Percentiles rank a stretch among this genome's conserved stretches.
phyloP scores from a whole-genome alignment of 2,888 invertebrate species.

The Stictocephala bisonia region DNA sequence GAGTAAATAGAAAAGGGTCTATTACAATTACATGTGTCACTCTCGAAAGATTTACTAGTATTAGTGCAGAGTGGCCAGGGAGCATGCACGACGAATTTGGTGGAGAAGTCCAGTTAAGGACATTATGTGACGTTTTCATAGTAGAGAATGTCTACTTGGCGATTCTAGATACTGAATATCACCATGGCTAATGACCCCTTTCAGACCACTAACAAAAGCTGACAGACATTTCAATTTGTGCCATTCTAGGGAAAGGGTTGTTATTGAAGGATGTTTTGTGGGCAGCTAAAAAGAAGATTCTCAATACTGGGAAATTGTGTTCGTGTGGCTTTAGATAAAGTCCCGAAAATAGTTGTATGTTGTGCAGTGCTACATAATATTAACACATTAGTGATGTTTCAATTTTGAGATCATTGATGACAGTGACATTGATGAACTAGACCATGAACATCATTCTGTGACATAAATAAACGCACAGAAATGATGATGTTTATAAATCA shows the following conservation, averaged over 20 bases:
- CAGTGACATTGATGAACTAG: too few relatives aligned
- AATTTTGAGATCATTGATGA: too few relatives aligned
- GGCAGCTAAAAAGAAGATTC: conserved; percentile 26
- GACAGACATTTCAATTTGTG: too few relatives aligned
- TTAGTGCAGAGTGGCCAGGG: conserved; percentile 30
- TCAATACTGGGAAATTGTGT: conserved; percentile 3
- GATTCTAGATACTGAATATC: conserved; percentile 12
- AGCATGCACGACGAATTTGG: conserved; percentile 22
- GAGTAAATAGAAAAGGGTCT: not conserved
- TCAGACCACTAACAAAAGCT: not conserved
- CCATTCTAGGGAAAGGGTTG: not conserved
- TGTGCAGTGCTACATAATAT: conserved; percentile 24
- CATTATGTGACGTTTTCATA: not conserved
- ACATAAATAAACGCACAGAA: too few relatives aligned
- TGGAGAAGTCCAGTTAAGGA: not conserved
- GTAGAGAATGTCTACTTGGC: not conserved
- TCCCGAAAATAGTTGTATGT: conserved; percentile 18
- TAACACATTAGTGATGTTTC: too few relatives aligned
- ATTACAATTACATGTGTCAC: not conserved
- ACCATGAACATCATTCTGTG: too few relatives aligned
- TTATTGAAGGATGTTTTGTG: conserved; percentile 36
- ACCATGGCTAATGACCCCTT: conserved; percentile 27
- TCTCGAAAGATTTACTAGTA: conserved; percentile 17
- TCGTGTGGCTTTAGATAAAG: not conserved
- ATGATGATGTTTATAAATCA: too few relatives aligned